Conservation (phyloP, 1,140 invertebrate species). For the Cyclina sinensis region DNA sequence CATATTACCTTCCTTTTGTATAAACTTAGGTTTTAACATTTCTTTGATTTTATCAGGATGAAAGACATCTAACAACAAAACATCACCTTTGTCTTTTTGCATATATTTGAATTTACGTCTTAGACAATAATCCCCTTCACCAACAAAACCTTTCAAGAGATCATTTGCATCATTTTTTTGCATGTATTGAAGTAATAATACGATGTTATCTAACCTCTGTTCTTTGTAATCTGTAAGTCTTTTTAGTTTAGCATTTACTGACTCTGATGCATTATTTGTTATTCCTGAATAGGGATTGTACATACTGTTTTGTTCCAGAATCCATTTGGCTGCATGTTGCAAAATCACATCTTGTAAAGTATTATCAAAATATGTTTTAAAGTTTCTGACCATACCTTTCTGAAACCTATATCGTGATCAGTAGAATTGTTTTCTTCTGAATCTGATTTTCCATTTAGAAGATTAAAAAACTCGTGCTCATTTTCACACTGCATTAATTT, state of each 20-base stretch:
- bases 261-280: neutral
- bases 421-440: neutral
- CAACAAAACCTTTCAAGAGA: too few relatives aligned
- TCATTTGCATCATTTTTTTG: conserved; percentile 2
- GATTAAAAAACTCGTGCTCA: neutral
- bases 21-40: too few relatives aligned
- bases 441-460: neutral
- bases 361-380: too few relatives aligned
- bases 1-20: too few relatives aligned
- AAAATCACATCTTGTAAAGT: too few relatives aligned
- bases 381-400: neutral
- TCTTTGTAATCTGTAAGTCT: conserved; percentile 34
- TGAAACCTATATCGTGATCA: neutral
- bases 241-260: neutral
- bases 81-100: too few relatives aligned
- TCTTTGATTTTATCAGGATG: too few relatives aligned
- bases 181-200: conserved; percentile 20
- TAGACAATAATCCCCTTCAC: too few relatives aligned
- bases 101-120: too few relatives aligned
- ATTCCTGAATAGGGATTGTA: conserved; percentile 14
- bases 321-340: neutral
- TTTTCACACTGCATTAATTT: conserved; percentile 40
- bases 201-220: neutral
- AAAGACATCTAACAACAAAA: too few relatives aligned
- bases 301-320: too few relatives aligned